Base-by-base conservation (phyloP, 92 coral and sea anemone species). In the Diadumene lineata region DNA sequence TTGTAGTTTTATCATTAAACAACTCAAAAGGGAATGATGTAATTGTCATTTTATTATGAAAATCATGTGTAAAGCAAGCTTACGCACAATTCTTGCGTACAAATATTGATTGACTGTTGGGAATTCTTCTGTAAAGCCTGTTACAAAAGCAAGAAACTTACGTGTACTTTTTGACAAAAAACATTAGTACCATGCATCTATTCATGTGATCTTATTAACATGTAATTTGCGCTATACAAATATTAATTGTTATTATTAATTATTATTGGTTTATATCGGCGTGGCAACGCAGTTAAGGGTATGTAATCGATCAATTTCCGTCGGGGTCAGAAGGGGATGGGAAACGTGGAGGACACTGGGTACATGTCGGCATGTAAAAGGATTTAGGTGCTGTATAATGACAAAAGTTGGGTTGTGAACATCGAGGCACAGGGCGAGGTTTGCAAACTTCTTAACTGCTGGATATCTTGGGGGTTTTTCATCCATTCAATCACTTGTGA, bases 301-400 rank as follows among this genome's bases (percentile, higher is more conserved):
- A n/a, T n/a, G n/a, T n/a, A n/a, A n/a, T n/a, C n/a, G n/a, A n/a
- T 79, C 66, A 84, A 33, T 83, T 86, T 9, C 96, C 96, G 64
- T 86, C 89, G 10, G 96, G 96, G 50, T 90, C 66, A 24, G 88
- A 86, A 10, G 96, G 96, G 7, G 96, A 87, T 4, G 96, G 96
- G 68, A 77, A 90, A 64, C 81, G 84, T 11, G 72, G 65, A 0
- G 96, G 96, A 56, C 96, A 90, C 44, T 61, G 38, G 4, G 96
- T 86, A 69, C 96, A 90, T n/a, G 96, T 90, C 34, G 56, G 70
- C 96, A 90, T 87, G 84, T 90, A 90, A 79, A 90, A 80, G 57
- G 83, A 85, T 31, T 18, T 70, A 1, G 92, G 92, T 62, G 34
- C 50, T 11, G 86, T 64, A 75, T 87, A 90, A 56, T 90, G 96